Evolutionary conservation across 2,113 vertebrate genomes (phyloP), one percentile per base, ranked within the genome.

Genomic region (Marmota flaviventris): DNA sequence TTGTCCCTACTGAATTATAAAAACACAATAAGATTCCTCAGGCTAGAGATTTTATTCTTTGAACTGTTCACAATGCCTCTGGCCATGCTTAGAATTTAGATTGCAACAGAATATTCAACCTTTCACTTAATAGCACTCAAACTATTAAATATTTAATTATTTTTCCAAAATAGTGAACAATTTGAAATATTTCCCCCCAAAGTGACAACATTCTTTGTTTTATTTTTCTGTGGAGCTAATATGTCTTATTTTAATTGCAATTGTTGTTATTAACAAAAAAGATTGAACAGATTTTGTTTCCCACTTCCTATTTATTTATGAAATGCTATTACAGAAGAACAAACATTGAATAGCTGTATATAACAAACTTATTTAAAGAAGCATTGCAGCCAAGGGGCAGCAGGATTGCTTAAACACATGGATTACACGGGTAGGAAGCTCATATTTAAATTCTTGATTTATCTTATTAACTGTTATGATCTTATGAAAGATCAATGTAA

Each of bases 71-170:
- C 32, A 56, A 12, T 72, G 92, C 77, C 13, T 0, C 76, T 88
- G 37, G 72, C 14, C 73, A 92, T 25, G 92, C 25, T 89, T 87
- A 92, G 25, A 96, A 90, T 96, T 93, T 89, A 51, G 37, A 69
- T 65, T 67, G 14, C n/a, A 89, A 88, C 8, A 16, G 53, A 91
- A 92, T 96, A 94, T 32, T 95, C 45, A 90, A 1, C 85, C 22
- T 77, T 90, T 93, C 61, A 72, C 9, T 63, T 79, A 94, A 53
- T 42, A 95, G 17, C 78, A 65, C 18, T 76, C 37, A 90, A 42
- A 14, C 18, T 93, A 76, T 85, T 93, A 34, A 95, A 94, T 95
- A 92, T 95, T 93, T 85, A 78, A 73, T 83, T 96, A 92, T 96
- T 95, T 94, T n/a, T 67, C 91, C 90, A 79, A 89, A 81, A 87